Percentiles rank a stretch among this genome's conserved stretches.
Conservation (phyloP, 2,888 invertebrate species). For the Lathronympha strigana region DNA sequence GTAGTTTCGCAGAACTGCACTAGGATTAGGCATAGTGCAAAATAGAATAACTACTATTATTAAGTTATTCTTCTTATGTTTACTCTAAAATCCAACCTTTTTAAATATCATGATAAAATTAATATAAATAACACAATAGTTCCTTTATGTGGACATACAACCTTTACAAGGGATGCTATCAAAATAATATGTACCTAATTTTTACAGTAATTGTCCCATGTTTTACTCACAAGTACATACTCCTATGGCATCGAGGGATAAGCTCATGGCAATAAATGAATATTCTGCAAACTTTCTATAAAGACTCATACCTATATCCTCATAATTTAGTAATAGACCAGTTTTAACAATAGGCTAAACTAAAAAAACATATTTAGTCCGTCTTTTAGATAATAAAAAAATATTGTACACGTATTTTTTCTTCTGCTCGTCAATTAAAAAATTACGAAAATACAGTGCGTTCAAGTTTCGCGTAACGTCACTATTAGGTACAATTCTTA, state of each 20-base stretch:
- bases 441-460: no score
- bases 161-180: slow-evolving; percentile 77
- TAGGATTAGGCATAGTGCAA: slow-evolving; percentile 62
- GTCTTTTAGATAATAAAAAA: no score
- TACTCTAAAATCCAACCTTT: slow-evolving; percentile 68
- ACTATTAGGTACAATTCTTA: no score
- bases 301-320: not conserved
- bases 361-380: no score
- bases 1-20: slow-evolving; percentile 52
- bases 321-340: not conserved
- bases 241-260: slow-evolving; percentile 28
- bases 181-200: slow-evolving; percentile 52
- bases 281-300: slow-evolving; percentile 5
- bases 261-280: slow-evolving; percentile 37
- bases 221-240: slow-evolving; percentile 39
- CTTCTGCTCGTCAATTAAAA: no score
- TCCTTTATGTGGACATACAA: slow-evolving; percentile 79
- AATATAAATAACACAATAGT: slow-evolving; percentile 77
- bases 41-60: slow-evolving; percentile 44
- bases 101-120: slow-evolving; percentile 72
- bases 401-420: no score
- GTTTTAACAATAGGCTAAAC: no score
- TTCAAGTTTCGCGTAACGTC: no score
- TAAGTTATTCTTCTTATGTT: slow-evolving; percentile 65
- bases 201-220: slow-evolving; percentile 65